phyloP scores from a whole-genome alignment of 1,140 invertebrate species.

The Orchesella cincta region DNA sequence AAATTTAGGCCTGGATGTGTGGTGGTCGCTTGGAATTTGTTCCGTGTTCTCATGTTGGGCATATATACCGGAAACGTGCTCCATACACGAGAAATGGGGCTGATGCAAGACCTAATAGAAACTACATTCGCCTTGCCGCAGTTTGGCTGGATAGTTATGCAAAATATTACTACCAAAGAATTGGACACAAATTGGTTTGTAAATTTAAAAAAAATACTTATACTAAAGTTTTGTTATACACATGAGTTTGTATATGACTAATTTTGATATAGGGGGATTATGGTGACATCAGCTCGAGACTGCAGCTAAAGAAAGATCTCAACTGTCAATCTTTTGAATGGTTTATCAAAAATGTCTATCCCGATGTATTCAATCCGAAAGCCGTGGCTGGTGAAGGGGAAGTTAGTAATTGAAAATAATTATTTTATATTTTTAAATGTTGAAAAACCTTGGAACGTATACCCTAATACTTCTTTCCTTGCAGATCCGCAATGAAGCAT shows the following conservation, averaged over 20 bases:
- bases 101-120: constrained; percentile 79
- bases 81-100: constrained; percentile 73
- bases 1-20: constrained; percentile 67
- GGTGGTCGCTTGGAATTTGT: constrained; percentile 67
- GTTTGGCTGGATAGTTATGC: constrained; percentile 63
- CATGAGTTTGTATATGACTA: neutral
- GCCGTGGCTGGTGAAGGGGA: constrained; percentile 74
- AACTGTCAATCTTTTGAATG: constrained; percentile 96
- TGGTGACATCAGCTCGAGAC: constrained; percentile 78
- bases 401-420: neutral
- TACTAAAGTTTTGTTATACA: neutral
- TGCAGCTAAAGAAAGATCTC: constrained; percentile 72
- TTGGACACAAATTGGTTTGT: constrained; percentile 1
- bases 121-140: constrained; percentile 71
- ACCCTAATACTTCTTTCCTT: neutral
- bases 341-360: constrained; percentile 97
- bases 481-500: constrained; percentile 21
- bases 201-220: neutral
- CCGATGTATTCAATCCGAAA: constrained; percentile 93
- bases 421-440: neutral
- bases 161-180: neutral
- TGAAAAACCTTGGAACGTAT: neutral
- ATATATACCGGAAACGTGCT: constrained; percentile 62
- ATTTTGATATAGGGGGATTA: constrained; percentile 58
- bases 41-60: constrained; percentile 70